Base-by-base conservation (phyloP, 2,797 vertebrate genomes). In the Phataginus tetradactyla region DNA sequence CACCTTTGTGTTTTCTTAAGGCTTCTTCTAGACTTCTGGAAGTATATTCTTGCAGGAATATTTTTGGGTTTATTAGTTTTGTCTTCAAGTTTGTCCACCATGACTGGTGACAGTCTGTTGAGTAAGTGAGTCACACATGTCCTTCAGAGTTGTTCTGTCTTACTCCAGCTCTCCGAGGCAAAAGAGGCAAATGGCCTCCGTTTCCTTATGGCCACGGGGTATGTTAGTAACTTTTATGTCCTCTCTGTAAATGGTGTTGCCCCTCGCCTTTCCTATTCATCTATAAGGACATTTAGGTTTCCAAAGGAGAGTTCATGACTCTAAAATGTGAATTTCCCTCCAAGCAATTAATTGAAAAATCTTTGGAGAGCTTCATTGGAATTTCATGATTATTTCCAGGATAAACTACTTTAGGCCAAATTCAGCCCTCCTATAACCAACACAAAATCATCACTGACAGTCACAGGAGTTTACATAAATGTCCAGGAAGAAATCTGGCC, bases 371-470 rank as follows among this genome's bases (percentile, higher is more conserved):
- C 64, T 94, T 96, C 87, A 88, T 87, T 97, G 96, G 96, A 97
- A 98, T 97, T 95, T 96, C 64, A 20, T 92, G 90, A 97, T 97
- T 96, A 96, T 97, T 96, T 98, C 93, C 97, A 97, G 94, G 94
- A 97, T 86, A 96, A 95, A 88, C 85, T 90, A 66, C 85, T 91
- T 84, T 80, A 87, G 72, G 96, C 96, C 97, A 97, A 97, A 96
- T 96, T 63, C 91, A 90, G 68, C 68, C 91, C 42, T 97, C 79
- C 63, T 18, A 95, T 75, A 93, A 95, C 71, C 89, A 94, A 95
- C 17, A 88, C 86, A 92, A 86, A 97, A 92, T 97, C 69, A 75
- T 92, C 96, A 74, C 77, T 79, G 94, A 96, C 49, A 92, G 84
- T 95, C 53, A 79, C 37, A 68, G 27, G 81, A 91, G 85, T 93